Conservation (phyloP, 1,140 invertebrate genomes). For the Muscidifurax raptorellus region DNA sequence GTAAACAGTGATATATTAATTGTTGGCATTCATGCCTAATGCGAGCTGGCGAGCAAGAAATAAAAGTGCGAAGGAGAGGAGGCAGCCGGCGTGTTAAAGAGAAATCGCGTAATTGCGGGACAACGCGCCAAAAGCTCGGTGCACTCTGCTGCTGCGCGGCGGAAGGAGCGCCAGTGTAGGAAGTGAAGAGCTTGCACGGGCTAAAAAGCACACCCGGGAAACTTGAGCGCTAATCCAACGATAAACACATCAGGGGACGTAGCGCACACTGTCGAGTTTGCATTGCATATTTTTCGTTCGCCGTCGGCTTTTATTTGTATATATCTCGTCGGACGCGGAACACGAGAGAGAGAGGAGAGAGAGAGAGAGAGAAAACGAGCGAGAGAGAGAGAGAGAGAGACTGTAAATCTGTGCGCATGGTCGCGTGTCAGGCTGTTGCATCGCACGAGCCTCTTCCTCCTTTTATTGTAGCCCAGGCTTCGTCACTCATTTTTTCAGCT, state of each 20-base stretch:
- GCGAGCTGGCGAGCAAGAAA: conserved; percentile 55
- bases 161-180: conserved; percentile 1
- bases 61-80: background rate
- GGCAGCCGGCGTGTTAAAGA: conserved; percentile 6
- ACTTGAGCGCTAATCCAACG: conserved; percentile 57
- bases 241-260: conserved; percentile 55
- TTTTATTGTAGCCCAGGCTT: background rate
- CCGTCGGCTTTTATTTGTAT: background rate
- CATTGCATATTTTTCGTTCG: conserved; percentile 53
- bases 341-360: too few relatives aligned
- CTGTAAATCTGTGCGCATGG: conserved; percentile 29
- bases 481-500: conserved; percentile 32
- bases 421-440: conserved; percentile 15
- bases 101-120: conserved; percentile 32
- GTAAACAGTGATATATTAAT: too few relatives aligned
- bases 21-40: too few relatives aligned
- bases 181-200: conserved; percentile 36
- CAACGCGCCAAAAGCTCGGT: background rate
- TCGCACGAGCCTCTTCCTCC: conserved; percentile 7
- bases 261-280: conserved; percentile 29
- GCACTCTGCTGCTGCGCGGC: background rate
- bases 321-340: background rate
- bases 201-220: conserved; percentile 41
- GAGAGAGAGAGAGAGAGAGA: background rate
- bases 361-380: too few relatives aligned